These are phyloP conservation scores for Cactoblastis cactorum DNA, from an alignment of 2,888 invertebrate genomes.

Conservation along the genomic window DNA sequence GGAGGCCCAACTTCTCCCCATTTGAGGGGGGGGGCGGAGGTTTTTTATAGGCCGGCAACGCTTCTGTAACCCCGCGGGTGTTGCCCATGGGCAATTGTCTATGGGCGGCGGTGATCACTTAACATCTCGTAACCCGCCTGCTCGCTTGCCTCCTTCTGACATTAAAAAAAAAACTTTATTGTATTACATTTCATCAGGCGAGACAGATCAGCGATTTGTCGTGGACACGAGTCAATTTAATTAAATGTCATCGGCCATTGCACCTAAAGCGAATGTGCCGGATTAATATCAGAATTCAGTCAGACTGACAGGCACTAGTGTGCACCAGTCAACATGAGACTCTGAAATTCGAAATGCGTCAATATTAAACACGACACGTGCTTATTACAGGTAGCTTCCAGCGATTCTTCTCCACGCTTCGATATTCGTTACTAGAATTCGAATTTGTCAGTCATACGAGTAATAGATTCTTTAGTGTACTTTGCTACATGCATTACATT, in stretches of 20 bases:
- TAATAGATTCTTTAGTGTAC: not conserved
- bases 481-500: slow-evolving; percentile 7
- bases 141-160: too few relatives aligned
- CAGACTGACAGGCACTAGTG: slow-evolving; percentile 37
- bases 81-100: too few relatives aligned
- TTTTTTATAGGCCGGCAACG: too few relatives aligned
- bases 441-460: slow-evolving; percentile 2
- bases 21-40: too few relatives aligned
- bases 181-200: slow-evolving; percentile 29
- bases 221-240: slow-evolving; percentile 57
- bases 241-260: slow-evolving; percentile 65
- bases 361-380: slow-evolving; percentile 27
- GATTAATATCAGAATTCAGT: slow-evolving; percentile 50
- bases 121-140: too few relatives aligned
- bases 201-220: slow-evolving; percentile 47
- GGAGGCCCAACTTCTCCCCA: too few relatives aligned
- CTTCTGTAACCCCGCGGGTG: too few relatives aligned
- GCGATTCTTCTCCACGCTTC: slow-evolving; percentile 9
- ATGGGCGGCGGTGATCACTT: too few relatives aligned
- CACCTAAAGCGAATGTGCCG: slow-evolving; percentile 43
- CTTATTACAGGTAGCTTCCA: slow-evolving; percentile 21
- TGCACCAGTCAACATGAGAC: slow-evolving; percentile 27
- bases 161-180: slow-evolving; percentile 27
- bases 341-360: slow-evolving; percentile 27
- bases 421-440: slow-evolving; percentile 6